Evolutionary conservation across 2,113 vertebrate species (phyloP), one percentile per base, ranked within the genome.

Genomic region (Athene cunicularia): DNA sequence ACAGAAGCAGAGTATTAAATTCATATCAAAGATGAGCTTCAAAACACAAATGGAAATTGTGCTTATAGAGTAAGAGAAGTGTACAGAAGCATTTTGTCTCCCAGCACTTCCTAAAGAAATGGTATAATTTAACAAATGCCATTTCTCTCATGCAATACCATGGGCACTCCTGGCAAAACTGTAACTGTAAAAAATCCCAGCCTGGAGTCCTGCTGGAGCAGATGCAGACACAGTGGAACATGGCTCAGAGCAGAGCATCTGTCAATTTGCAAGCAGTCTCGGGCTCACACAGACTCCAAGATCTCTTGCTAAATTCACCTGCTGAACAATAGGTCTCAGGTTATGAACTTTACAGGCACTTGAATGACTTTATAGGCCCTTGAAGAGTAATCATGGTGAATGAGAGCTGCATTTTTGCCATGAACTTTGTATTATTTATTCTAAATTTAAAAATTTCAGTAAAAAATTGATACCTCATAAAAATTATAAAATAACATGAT

Each of bases 1-100:
- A 97, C 33, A 88, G 73, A 86, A 82, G 24, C 33, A 33, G 8
- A 83, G 32, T 18, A 79, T 80, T 74, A 92, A 39, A 63, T 77
- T 59, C 7, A 20, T 15, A 45, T 53, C 52, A 92, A 75, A 67
- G 33, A 67, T 7, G 3, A 70, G 6, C 45, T 70, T 90, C 24
- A 39, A 86, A 89, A 91, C 41, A 63, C 39, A 90, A 50, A 76
- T 4, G 14, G 41, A 83, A 90, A 66, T 33, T 39, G 32, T 56
- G n/a, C 64, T 66, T 72, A 39, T 20, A 45, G 49, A 53, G 11
- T 2, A 24, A 74, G 11, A 59, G 19, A 47, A 73, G 24, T 1
- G 5, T 5, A 55, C 16, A 74, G 27, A 74, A 91, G 39, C 12
- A 49, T 33, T 82, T 76, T 2, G 82, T 89, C 67, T 71, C 18